phyloP scores from a whole-genome alignment of 2,797 vertebrate genomes.

The Catostomus latipinnis region DNA sequence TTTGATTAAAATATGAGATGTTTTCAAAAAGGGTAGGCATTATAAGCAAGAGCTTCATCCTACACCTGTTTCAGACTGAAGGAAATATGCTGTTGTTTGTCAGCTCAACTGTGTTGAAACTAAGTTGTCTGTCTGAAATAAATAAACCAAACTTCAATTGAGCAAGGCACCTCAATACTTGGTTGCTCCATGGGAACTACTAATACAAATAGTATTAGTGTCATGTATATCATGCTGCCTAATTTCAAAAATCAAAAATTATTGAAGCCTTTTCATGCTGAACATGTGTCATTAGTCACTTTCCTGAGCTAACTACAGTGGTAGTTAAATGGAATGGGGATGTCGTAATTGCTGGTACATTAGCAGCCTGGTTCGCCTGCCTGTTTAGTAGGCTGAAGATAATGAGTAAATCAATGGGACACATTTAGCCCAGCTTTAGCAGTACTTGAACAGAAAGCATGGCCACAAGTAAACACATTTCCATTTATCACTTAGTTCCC shows the following conservation, averaged over 20 bases:
- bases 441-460: slow-evolving; percentile 28
- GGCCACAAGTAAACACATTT: slow-evolving; percentile 31
- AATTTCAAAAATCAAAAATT: background rate
- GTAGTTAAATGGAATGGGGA: background rate
- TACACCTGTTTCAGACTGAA: too few species aligned
- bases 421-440: slow-evolving; percentile 69
- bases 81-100: too few species aligned
- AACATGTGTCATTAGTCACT: slow-evolving; percentile 18
- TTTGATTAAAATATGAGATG: too few species aligned
- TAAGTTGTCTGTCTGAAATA: too few species aligned
- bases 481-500: slow-evolving; percentile 21
- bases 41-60: too few species aligned
- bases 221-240: background rate
- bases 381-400: slow-evolving; percentile 80
- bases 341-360: slow-evolving; percentile 75
- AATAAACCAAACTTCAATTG: background rate
- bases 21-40: too few species aligned
- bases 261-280: background rate
- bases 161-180: background rate
- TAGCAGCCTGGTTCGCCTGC: slow-evolving; percentile 69
- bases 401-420: slow-evolving; percentile 80
- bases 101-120: too few species aligned
- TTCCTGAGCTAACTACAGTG: slow-evolving; percentile 56
- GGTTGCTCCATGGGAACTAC: background rate
- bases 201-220: background rate